phyloP scores from a whole-genome alignment of 1,140 invertebrate species.

The Drosophila albomicans region DNA sequence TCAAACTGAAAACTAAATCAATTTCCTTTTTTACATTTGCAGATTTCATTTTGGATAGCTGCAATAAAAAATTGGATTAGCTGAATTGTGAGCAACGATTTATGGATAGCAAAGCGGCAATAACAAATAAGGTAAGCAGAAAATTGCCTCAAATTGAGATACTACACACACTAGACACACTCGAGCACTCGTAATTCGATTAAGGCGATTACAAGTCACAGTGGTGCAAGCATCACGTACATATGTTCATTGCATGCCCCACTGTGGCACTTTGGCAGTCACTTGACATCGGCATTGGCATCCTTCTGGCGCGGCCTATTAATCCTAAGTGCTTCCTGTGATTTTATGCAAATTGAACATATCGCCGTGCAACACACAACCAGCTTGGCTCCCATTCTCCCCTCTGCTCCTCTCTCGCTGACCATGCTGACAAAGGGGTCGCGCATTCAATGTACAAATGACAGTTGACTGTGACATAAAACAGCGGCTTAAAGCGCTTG shows the following conservation, averaged over 20 bases:
- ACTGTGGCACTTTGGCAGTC: constrained; percentile 17
- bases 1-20: constrained; percentile 19
- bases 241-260: constrained; percentile 20
- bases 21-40: constrained; percentile 19
- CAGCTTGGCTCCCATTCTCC: neutral
- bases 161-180: too few relatives aligned
- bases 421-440: constrained; percentile 8
- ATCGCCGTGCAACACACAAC: constrained; percentile 38
- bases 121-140: constrained; percentile 26
- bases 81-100: neutral
- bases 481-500: constrained; percentile 61
- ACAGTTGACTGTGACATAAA: constrained; percentile 82
- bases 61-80: constrained; percentile 33
- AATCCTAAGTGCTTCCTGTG: constrained; percentile 83
- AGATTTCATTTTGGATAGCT: constrained; percentile 12
- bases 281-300: constrained; percentile 24
- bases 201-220: constrained; percentile 3
- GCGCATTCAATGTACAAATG: constrained; percentile 79
- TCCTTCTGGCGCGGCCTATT: constrained; percentile 51
- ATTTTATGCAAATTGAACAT: constrained; percentile 80
- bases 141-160: constrained; percentile 11
- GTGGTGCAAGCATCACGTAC: constrained; percentile 1
- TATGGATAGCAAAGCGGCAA: constrained; percentile 19
- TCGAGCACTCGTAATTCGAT: neutral
- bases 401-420: neutral